phyloP scores from a whole-genome alignment of 92 coral and sea anemone species.

The Parazoanthus swiftii region DNA sequence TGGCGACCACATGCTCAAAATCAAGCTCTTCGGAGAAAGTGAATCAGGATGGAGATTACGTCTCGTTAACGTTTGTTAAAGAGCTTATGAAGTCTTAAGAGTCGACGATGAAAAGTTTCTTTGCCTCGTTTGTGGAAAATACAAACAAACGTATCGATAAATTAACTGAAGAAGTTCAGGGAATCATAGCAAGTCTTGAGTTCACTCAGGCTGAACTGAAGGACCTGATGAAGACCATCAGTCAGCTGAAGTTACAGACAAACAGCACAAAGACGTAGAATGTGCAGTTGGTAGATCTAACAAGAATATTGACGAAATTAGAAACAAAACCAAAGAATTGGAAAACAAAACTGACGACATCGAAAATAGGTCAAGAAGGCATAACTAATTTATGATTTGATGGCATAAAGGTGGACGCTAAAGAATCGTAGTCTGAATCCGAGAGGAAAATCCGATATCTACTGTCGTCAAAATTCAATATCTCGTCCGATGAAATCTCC shows the following conservation, averaged over 20 bases:
- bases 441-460: constrained; percentile 22
- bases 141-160: neutral
- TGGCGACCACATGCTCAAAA: too few species aligned
- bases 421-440: constrained; percentile 23
- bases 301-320: neutral
- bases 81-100: too few species aligned
- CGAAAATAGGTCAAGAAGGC: neutral
- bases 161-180: neutral
- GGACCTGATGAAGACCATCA: neutral
- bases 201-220: neutral
- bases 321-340: neutral
- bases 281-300: neutral
- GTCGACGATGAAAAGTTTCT: too few species aligned
- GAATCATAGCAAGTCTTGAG: neutral
- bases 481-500: neutral
- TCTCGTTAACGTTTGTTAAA: too few species aligned
- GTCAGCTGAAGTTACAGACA: neutral
- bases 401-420: neutral
- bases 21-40: too few species aligned
- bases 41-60: too few species aligned
- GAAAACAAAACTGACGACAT: constrained; percentile 1
- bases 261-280: neutral
- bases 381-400: neutral
- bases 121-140: too few species aligned
- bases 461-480: constrained; percentile 14